Evolutionary conservation across 2,113 vertebrate species (phyloP).

Genomic region (Excalfactoria chinensis): DNA sequence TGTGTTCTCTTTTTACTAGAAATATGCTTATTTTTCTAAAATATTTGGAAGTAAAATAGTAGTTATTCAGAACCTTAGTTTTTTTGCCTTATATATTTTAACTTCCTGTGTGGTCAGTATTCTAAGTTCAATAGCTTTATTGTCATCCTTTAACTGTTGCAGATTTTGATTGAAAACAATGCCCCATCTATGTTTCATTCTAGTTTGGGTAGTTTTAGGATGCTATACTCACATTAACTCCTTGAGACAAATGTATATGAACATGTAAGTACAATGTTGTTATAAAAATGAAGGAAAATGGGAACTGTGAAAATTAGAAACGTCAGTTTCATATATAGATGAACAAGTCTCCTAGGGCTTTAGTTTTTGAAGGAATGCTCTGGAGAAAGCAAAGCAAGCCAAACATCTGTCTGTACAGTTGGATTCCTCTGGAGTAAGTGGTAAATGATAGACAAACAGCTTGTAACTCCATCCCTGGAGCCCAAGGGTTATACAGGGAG

Average conservation of each 20-base stretch:
- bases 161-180: conserved; percentile 18
- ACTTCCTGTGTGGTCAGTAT: not conserved
- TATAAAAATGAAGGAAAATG: not conserved
- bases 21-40: not conserved
- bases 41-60: not conserved
- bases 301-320: not conserved
- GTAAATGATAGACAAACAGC: not conserved
- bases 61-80: not conserved
- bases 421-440: not conserved
- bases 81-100: not conserved
- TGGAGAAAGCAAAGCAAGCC: conserved; percentile 27
- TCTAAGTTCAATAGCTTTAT: not conserved
- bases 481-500: not conserved
- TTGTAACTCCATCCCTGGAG: not conserved
- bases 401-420: not conserved
- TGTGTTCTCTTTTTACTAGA: not conserved
- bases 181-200: fast-evolving
- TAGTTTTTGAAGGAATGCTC: not conserved
- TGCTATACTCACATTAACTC: not conserved
- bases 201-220: not conserved
- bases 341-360: not conserved
- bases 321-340: not conserved
- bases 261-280: not conserved
- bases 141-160: not conserved
- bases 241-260: not conserved